Base-by-base conservation (phyloP, 2,888 invertebrate genomes). In the Morpho deidamia region DNA sequence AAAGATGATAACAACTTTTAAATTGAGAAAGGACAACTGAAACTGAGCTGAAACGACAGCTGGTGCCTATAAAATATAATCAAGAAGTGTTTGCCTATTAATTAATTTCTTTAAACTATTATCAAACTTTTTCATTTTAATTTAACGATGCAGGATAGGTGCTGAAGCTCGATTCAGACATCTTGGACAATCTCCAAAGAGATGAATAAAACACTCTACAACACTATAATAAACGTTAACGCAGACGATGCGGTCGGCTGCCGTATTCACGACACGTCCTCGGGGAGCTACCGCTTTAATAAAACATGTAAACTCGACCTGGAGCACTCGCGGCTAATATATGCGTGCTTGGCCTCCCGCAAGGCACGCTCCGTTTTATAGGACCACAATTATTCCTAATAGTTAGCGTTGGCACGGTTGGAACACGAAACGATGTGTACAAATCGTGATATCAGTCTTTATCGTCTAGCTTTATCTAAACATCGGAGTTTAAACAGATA, bases 221-320 rank as follows among this genome's bases (percentile, higher is more conserved):
- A 23, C 39, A 50, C 12, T 38, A 44, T 45, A 45, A 50, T 38
- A 34, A 46, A 14, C 45, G 23, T 48, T 40, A 42, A 44, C 53
- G 23, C 23, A 23, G 23, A 23, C 23, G 23, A 23, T 23, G 23
- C 23, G 23, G 23, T 23, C 5, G 51, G 56, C 46, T 37, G 50
- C 46, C 44, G 51, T 39, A 62, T 60, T 57, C 62, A 34, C 57
- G 38, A 57, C 59, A 62, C 60, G 62, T 62, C 57, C 56, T 47
- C 53, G 32, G 51, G 55, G 58, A 51, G 62, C 59, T 60, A 60
- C 23, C 23, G 23, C 23, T 23, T 23, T 63, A 60, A 62, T 63
- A 63, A 63, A 62, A 60, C 61, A 63, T 60, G 62, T 59, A 53
- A 57, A 55, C 59, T 58, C 49, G 51, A 51, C 55, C 42, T 23